Evolutionary conservation across 2,888 invertebrate genomes (phyloP), one percentile per base, ranked within the genome.

Genomic region (Malthinus seriepunctatus): DNA sequence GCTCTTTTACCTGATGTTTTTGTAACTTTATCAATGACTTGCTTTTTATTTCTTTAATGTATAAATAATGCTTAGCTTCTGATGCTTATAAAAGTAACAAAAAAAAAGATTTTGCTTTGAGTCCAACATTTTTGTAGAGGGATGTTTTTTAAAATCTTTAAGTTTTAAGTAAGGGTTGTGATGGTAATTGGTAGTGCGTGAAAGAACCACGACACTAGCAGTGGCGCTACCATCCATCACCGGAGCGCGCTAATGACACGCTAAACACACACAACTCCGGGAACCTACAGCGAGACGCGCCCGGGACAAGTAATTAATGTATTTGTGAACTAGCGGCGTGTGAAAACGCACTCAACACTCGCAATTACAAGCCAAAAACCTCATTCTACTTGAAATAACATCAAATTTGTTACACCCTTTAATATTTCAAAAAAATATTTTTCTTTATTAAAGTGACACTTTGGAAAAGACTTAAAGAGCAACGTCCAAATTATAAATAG

Each of bases 201-300:
- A 74, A 74, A 73, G 71, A 70, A 71, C 72, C 73, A 75, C 76
- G 76, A 76, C 76, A 76, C 72, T 70, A 67, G 69, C 76, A 76
- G 74, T 72, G 74, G 73, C 72, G 73, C 71, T 74, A 71, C 74
- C 73, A 77, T 76, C 75, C 76, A 76, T 76, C 76, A 77, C 74
- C 67, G 66, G 67, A 67, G 67, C 70, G 70, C 75, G 74, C 73
- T 77, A 77, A 77, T 77, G 77, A 77, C 76, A 77, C 74, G 74
- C 75, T 75, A 76, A 76, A 76, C 74, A 73, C 75, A 76, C 76
- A 74, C 74, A 74, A 75, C 72, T 69, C 66, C 63, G 65, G 66
- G 66, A 66, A 68, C 68, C 68, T 64, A 67, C 63, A 62, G 56
- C 68, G 65, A 67, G 67, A 68, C 70, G 67, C 65, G 65, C 69